These are phyloP conservation scores for Neria commutata DNA, from an alignment of 2,888 invertebrate genomes.

Conservation along the genomic window DNA sequence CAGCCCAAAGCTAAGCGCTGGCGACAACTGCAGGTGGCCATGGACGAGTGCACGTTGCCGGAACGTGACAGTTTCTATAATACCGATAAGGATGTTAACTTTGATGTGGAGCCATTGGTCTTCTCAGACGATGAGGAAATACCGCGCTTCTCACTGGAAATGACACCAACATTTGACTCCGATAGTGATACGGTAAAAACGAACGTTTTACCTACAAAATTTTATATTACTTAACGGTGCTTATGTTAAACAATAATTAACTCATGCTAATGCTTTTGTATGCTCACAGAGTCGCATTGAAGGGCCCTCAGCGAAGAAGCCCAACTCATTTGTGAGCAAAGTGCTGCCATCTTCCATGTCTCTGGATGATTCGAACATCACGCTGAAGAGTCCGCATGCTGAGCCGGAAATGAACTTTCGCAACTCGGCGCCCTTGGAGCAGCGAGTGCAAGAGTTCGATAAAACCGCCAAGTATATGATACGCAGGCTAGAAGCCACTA, in stretches of 20 bases:
- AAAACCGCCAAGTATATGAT: slow-evolving; percentile 60
- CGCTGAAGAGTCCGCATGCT: slow-evolving; percentile 44
- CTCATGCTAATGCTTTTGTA: slow-evolving; percentile 15
- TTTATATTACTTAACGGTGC: too few species aligned
- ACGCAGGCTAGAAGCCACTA: slow-evolving; percentile 55
- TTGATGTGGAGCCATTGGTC: slow-evolving; percentile 65
- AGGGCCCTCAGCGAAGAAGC: slow-evolving; percentile 55
- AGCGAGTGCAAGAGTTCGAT: slow-evolving; percentile 59
- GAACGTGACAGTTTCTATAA: slow-evolving; percentile 68
- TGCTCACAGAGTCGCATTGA: slow-evolving; percentile 62
- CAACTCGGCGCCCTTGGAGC: slow-evolving; percentile 49
- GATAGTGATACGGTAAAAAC: slow-evolving; percentile 63
- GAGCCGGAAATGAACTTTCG: slow-evolving; percentile 30
- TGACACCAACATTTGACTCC: slow-evolving; percentile 60
- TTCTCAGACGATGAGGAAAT: slow-evolving; percentile 70
- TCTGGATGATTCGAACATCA: slow-evolving; percentile 51
- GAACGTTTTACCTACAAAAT: too few species aligned
- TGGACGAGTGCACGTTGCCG: slow-evolving; percentile 41
- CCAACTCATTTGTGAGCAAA: slow-evolving; percentile 51
- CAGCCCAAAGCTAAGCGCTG: slow-evolving; percentile 47
- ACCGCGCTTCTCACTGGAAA: slow-evolving; percentile 61
- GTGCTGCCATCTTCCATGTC: slow-evolving; percentile 49
- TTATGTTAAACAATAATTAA: too few species aligned
- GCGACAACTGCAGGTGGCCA: slow-evolving; percentile 47
- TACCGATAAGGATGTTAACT: slow-evolving; percentile 66